Conservation (phyloP, 2,797 vertebrate genomes). For the Muraenolepis orangiensis region DNA sequence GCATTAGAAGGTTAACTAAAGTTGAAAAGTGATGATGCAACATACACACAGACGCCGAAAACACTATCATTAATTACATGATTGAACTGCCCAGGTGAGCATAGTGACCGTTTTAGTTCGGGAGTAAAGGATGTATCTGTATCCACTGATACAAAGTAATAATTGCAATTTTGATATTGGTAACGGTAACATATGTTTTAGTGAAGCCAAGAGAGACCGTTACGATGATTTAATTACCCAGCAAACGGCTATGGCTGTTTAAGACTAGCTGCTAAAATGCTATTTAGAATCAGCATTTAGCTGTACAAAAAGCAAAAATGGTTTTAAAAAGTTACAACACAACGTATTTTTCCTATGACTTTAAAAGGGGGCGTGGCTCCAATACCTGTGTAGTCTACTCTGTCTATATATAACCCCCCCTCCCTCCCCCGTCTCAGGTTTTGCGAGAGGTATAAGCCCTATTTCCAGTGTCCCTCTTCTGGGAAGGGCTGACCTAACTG, state of each 20-base stretch:
- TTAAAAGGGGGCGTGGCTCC: conserved; percentile 21
- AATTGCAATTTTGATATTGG: not conserved
- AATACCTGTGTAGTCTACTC: conserved; percentile 21
- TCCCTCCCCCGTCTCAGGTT: conserved; percentile 39
- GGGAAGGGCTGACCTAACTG: conserved; percentile 73
- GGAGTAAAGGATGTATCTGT: not conserved
- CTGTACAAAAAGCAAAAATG: too few relatives aligned
- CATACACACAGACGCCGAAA: too few relatives aligned
- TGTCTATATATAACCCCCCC: not conserved
- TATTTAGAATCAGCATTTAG: too few relatives aligned
- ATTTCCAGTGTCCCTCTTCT: conserved; percentile 51
- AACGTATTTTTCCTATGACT: conserved; percentile 2
- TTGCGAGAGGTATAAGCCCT: conserved; percentile 63
- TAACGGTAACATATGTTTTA: too few relatives aligned
- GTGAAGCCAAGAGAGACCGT: not conserved
- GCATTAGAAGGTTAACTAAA: too few relatives aligned
- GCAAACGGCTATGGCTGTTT: not conserved
- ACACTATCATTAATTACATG: too few relatives aligned
- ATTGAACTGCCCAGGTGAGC: not conserved
- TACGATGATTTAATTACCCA: not conserved
- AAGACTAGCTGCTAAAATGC: too few relatives aligned
- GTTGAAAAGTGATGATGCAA: too few relatives aligned
- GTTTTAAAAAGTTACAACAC: not conserved
- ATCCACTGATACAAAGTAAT: not conserved
- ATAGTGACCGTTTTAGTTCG: too few relatives aligned